A percentile compares a stretch with the other conserved stretches of the same genome.
Evolutionary conservation across 2,113 vertebrate genomes (phyloP).

Genomic region (Nematolebias whitei): DNA sequence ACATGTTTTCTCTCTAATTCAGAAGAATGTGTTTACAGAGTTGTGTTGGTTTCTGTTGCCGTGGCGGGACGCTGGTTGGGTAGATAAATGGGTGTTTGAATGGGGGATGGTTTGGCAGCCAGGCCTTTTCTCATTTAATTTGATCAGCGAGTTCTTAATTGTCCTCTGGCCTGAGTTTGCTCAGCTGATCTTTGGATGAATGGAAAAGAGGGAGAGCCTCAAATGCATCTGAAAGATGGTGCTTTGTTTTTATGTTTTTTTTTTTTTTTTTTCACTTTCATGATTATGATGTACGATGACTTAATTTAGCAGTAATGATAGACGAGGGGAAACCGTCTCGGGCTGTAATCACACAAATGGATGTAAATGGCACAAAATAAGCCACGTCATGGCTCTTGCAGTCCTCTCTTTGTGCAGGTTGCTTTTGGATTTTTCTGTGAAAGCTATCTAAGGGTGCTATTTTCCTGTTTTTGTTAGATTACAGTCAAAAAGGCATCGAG

Average conservation of each 20-base stretch:
- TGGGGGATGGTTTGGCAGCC: slow-evolving; percentile 24
- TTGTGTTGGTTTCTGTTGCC: slow-evolving; percentile 48
- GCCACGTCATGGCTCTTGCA: neutral
- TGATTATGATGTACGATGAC: neutral
- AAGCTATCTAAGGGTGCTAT: slow-evolving; percentile 45
- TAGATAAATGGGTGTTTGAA: slow-evolving; percentile 5
- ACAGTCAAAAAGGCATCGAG: neutral
- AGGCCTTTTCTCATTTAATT: slow-evolving; percentile 21
- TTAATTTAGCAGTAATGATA: neutral
- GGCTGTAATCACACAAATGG: neutral
- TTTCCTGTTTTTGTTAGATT: slow-evolving; percentile 39
- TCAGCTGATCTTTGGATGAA: slow-evolving; percentile 35
- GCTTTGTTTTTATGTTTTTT: slow-evolving; percentile 14
- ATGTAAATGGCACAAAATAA: neutral
- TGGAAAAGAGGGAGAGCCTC: neutral
- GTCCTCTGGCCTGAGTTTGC: slow-evolving; percentile 5
- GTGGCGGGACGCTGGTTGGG: slow-evolving; percentile 14
- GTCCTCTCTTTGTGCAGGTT: slow-evolving; percentile 28
- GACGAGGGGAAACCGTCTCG: neutral
- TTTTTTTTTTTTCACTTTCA: neutral
- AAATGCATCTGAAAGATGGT: neutral
- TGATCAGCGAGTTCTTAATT: slow-evolving; percentile 29
- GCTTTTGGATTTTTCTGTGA: slow-evolving; percentile 42
- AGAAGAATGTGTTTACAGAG: slow-evolving; percentile 59
- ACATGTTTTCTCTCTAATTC: slow-evolving; percentile 18